Percentiles rank a stretch among this genome's conserved stretches.
Evolutionary conservation across 1,140 invertebrate species (phyloP).

Genomic region (Zophobas atratus): DNA sequence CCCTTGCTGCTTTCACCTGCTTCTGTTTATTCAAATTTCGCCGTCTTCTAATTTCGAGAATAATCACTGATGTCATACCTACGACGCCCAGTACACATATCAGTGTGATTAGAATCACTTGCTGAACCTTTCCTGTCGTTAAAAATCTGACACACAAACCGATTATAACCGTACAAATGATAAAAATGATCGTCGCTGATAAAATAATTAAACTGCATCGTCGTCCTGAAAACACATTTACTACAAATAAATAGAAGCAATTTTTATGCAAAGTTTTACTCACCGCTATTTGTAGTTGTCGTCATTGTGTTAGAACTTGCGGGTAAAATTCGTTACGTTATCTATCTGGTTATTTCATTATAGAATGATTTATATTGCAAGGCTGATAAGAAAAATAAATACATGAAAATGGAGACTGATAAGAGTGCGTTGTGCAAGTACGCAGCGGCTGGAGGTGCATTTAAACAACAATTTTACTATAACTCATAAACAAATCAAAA

Average conservation of each 20-base stretch:
- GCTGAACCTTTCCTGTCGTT: constrained; percentile 11
- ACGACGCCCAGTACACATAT: not conserved
- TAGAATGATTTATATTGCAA: not conserved
- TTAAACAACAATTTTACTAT: no score
- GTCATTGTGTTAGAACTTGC: not conserved
- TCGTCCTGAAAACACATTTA: not conserved
- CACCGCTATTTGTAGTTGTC: not conserved
- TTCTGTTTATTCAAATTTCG: not conserved
- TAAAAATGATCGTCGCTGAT: not conserved
- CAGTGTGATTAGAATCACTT: constrained; percentile 5
- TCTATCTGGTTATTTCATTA: no score
- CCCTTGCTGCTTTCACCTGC: not conserved
- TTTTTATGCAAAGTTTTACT: not conserved
- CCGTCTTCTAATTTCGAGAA: constrained; percentile 18
- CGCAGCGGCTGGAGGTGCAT: no score
- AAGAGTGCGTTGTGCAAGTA: no score
- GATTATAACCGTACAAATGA: not conserved
- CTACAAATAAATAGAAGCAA: not conserved
- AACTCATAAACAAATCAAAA: no score
- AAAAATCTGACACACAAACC: constrained; percentile 27
- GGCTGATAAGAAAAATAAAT: not conserved
- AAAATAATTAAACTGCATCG: constrained; percentile 11
- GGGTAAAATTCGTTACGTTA: not conserved
- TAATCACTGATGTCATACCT: constrained; percentile 5
- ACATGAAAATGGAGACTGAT: no score